phyloP scores from a whole-genome alignment of 2,888 invertebrate genomes.

The Trichogramma dendrolimi region DNA sequence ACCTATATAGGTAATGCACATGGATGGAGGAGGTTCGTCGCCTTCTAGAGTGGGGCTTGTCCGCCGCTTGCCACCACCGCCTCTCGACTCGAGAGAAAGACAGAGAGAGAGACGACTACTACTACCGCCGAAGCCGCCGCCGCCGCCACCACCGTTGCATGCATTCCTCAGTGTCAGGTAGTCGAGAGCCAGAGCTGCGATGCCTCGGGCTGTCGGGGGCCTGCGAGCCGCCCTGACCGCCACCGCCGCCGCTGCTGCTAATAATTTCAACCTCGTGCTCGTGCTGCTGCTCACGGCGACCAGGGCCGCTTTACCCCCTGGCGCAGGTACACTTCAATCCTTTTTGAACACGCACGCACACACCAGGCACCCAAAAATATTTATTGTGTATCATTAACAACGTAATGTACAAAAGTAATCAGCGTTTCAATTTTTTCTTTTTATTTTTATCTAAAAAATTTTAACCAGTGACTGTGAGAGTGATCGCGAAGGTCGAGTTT shows the following conservation, averaged over 20 bases:
- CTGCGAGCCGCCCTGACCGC: conserved; percentile 31
- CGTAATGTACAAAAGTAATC: not conserved
- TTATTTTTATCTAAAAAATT: too few species aligned
- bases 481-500: too few species aligned
- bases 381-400: not conserved
- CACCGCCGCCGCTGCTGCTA: conserved; percentile 22
- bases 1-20: too few species aligned
- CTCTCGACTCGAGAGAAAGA: too few species aligned
- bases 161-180: conserved; percentile 7
- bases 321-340: conserved; percentile 42
- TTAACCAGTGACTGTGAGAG: too few species aligned
- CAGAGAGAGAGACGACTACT: too few species aligned
- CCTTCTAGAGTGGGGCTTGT: too few species aligned
- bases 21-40: too few species aligned
- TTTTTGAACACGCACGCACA: not conserved
- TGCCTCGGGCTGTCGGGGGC: conserved; percentile 45
- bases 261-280: conserved; percentile 28
- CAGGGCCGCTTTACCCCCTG: conserved; percentile 45
- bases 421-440: too few species aligned
- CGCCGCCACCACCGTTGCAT: too few species aligned
- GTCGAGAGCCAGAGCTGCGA: conserved; percentile 47
- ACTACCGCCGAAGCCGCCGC: too few species aligned
- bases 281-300: conserved; percentile 29
- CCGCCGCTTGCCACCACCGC: too few species aligned
- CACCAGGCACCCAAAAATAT: not conserved